Conservation (phyloP, 2,888 invertebrate genomes). For the Cataglyphis albicans region DNA sequence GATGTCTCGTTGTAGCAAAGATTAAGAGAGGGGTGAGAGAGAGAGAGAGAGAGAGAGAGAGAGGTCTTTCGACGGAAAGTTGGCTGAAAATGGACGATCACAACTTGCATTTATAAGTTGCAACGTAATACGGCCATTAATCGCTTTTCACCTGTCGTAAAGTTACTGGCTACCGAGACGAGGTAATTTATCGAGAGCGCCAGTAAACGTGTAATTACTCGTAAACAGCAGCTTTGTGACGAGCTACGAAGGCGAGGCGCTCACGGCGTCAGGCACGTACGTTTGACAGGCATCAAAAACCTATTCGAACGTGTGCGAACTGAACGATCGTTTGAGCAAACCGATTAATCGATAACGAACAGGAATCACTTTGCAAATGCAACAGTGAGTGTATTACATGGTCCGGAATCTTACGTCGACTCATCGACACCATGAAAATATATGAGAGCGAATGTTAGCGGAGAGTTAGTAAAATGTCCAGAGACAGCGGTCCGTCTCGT, state of each 20-base stretch:
- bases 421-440: slow-evolving; percentile 13
- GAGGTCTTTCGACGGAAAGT: slow-evolving; percentile 44
- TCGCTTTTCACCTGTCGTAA: slow-evolving; percentile 76
- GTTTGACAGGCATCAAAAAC: slow-evolving; percentile 63
- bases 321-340: slow-evolving; percentile 33
- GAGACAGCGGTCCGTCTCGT: not conserved
- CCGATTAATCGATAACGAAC: slow-evolving; percentile 54
- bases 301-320: slow-evolving; percentile 30
- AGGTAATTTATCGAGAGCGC: slow-evolving; percentile 72
- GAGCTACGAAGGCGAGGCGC: slow-evolving; percentile 56
- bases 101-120: slow-evolving; percentile 66
- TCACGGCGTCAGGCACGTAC: slow-evolving; percentile 26
- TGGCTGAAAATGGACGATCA: slow-evolving; percentile 63
- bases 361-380: slow-evolving; percentile 42
- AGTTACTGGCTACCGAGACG: slow-evolving; percentile 64
- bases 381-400: slow-evolving; percentile 5
- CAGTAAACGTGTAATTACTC: slow-evolving; percentile 75
- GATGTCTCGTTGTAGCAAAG: slow-evolving; percentile 35
- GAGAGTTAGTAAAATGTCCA: slow-evolving; percentile 25
- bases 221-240: slow-evolving; percentile 70
- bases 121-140: slow-evolving; percentile 72
- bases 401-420: not conserved
- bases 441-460: slow-evolving; percentile 5
- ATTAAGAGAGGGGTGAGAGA: slow-evolving; percentile 12
- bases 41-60: slow-evolving; percentile 2